A percentile compares a stretch with the other conserved stretches of the same genome.
phyloP scores from a whole-genome alignment of 2,113 vertebrate genomes.

The Pseudonaja textilis region DNA sequence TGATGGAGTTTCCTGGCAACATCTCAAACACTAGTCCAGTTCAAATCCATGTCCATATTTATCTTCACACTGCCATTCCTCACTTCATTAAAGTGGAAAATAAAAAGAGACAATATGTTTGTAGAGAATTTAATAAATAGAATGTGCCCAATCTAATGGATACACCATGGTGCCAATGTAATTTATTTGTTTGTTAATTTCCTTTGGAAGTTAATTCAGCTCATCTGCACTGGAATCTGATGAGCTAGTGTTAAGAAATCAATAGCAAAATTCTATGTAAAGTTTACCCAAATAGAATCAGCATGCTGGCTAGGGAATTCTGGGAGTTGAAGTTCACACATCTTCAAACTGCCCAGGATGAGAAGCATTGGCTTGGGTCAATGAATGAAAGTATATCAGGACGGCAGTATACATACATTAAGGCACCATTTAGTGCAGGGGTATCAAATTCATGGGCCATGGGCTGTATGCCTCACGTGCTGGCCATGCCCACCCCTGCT shows the following conservation, averaged over 20 bases:
- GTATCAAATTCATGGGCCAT: too few relatives aligned
- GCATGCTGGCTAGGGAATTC: too few relatives aligned
- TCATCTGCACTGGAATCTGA: not conserved
- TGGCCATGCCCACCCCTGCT: too few relatives aligned
- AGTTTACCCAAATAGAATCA: not conserved
- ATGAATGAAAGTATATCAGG: not conserved
- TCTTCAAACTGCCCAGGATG: too few relatives aligned
- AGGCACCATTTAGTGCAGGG: not conserved
- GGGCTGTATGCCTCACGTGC: too few relatives aligned
- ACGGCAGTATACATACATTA: not conserved
- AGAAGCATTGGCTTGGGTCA: not conserved
- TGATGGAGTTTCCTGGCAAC: conserved; percentile 23
- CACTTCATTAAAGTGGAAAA: not conserved
- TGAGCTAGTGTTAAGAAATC: not conserved
- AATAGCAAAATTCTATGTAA: rapidly evolving
- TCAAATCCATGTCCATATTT: conserved; percentile 45
- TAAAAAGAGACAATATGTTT: conserved; percentile 37
- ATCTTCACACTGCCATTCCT: conserved; percentile 44
- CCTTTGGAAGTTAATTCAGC: not conserved
- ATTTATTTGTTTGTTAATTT: conserved; percentile 21
- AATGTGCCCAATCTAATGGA: not conserved
- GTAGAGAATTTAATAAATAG: conserved; percentile 29
- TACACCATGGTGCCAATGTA: not conserved
- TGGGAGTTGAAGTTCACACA: too few relatives aligned
- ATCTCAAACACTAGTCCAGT: conserved; percentile 32